Evolutionary conservation across 1,140 invertebrate genomes (phyloP).

Genomic region (Aphelenchoides avenae): DNA sequence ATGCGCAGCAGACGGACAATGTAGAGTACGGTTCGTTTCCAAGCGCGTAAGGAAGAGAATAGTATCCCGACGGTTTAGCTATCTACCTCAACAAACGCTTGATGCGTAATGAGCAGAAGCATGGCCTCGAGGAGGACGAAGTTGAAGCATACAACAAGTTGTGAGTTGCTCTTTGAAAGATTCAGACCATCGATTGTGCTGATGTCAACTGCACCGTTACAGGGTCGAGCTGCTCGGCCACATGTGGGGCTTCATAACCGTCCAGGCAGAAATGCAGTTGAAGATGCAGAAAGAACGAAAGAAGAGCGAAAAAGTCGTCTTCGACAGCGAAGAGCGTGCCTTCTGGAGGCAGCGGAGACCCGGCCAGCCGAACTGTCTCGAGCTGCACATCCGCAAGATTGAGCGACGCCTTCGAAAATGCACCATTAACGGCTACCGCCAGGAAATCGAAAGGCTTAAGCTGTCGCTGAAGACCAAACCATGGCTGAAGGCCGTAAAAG

Average conservation of each 20-base stretch:
- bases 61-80: conserved; percentile 33
- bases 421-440: conserved; percentile 38
- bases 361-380: conserved; percentile 49
- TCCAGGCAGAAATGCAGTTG: conserved; percentile 57
- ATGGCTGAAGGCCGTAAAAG: conserved; percentile 68
- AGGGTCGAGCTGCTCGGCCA: conserved; percentile 57
- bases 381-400: conserved; percentile 45
- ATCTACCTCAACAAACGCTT: conserved; percentile 58
- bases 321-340: conserved; percentile 88
- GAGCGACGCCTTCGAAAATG: conserved; percentile 49
- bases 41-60: conserved; percentile 1
- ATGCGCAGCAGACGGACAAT: conserved; percentile 55
- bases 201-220: no score
- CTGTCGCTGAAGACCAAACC: conserved; percentile 74
- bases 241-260: conserved; percentile 59
- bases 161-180: no score
- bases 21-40: conserved; percentile 53
- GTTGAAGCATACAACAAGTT: conserved; percentile 54
- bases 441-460: conserved; percentile 70
- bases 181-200: no score
- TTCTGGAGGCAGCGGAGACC: conserved; percentile 83
- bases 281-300: conserved; percentile 80
- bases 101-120: conserved; percentile 56
- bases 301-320: conserved; percentile 88
- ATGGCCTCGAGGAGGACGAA: conserved; percentile 57